Evolutionary conservation across 2,888 invertebrate genomes (phyloP).

Genomic region (Eremobia ochroleuca): DNA sequence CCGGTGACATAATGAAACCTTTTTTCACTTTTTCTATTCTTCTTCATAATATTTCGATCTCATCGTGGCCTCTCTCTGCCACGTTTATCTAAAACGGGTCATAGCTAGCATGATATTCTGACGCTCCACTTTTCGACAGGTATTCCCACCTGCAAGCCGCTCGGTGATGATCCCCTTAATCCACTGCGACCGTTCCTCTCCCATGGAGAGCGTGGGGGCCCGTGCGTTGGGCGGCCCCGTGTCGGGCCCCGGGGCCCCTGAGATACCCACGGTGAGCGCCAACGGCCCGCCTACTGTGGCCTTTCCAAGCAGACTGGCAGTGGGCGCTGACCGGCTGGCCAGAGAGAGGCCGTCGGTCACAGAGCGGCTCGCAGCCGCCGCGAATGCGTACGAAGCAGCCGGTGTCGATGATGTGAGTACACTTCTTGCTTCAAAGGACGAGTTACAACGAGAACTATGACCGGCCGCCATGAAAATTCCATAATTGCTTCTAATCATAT

Average conservation of each 20-base stretch:
- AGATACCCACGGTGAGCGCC: conserved; percentile 21
- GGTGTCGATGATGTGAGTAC: conserved; percentile 80
- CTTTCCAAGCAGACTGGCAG: conserved; percentile 71
- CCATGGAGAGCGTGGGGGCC: conserved; percentile 52
- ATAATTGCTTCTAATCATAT: neutral
- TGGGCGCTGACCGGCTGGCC: conserved; percentile 60
- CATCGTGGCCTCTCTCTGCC: conserved; percentile 5
- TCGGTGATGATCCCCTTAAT: conserved; percentile 23
- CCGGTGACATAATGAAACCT: neutral
- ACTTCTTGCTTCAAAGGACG: conserved; percentile 16
- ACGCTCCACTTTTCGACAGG: conserved; percentile 46
- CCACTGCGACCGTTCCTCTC: conserved; percentile 52
- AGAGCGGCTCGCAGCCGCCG: conserved; percentile 63
- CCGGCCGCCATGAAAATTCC: neutral
- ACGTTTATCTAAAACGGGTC: conserved; percentile 12
- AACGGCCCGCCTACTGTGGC: conserved; percentile 38
- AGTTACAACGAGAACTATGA: no score
- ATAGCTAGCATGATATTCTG: conserved; percentile 23
- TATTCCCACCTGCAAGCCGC: conserved; percentile 26
- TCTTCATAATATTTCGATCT: conserved; percentile 13
- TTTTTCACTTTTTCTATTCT: conserved; percentile 24
- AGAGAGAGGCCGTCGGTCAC: conserved; percentile 66
- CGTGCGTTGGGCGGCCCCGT: conserved; percentile 63
- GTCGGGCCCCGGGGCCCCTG: conserved; percentile 21
- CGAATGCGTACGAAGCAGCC: conserved; percentile 61